These are phyloP conservation scores for Agelastica alni DNA, from an alignment of 2,888 invertebrate species.

Conservation along the genomic window DNA sequence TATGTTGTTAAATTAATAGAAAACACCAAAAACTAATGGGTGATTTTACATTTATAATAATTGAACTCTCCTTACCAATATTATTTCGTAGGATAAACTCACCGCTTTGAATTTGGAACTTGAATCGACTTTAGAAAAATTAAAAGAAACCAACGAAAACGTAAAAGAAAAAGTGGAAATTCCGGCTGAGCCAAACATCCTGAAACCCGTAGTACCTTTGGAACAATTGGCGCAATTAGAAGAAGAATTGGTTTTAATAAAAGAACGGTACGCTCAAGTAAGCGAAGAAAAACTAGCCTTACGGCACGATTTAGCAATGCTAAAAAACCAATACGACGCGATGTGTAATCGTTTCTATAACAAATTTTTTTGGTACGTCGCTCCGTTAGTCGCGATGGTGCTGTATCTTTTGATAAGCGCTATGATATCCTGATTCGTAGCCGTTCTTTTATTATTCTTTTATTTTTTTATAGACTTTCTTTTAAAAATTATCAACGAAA, in stretches of 20 bases:
- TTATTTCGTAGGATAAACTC: constrained; percentile 8
- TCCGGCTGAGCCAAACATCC: constrained; percentile 46
- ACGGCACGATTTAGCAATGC: constrained; percentile 62
- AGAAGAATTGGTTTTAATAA: constrained; percentile 74
- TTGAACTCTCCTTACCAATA: no score
- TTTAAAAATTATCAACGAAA: constrained; percentile 51
- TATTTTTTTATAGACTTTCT: constrained; percentile 54
- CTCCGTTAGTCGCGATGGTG: constrained; percentile 63
- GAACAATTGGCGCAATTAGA: constrained; percentile 68
- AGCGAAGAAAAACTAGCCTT: constrained; percentile 66
- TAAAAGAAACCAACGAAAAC: constrained; percentile 22
- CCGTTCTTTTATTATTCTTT: constrained; percentile 55
- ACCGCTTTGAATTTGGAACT: constrained; percentile 7
- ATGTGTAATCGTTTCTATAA: constrained; percentile 64
- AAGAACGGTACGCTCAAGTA: constrained; percentile 71
- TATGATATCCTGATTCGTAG: constrained; percentile 67
- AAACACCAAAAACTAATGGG: no score
- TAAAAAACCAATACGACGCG: constrained; percentile 65
- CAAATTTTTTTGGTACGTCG: constrained; percentile 63
- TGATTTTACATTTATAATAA: no score
- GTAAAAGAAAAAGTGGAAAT: constrained; percentile 27
- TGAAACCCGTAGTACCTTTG: constrained; percentile 38
- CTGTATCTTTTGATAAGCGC: constrained; percentile 66
- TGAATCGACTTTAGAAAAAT: constrained; percentile 2
- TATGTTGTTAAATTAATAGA: no score